Evolutionary conservation across 2,797 vertebrate genomes (phyloP), one percentile per base, ranked within the genome.

Genomic region (Sphenodon punctatus): DNA sequence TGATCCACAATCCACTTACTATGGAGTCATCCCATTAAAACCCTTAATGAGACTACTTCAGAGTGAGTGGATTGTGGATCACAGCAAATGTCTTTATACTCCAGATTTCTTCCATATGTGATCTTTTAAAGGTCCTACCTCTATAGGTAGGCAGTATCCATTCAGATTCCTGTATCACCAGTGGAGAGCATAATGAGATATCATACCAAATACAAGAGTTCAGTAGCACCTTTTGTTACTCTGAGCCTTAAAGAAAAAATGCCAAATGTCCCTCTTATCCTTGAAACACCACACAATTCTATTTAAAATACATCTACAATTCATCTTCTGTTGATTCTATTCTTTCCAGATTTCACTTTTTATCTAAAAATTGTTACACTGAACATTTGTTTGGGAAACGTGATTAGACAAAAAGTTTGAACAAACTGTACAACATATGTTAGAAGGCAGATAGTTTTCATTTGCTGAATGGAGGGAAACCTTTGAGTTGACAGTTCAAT

Each of bases 391-490:
- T 90, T 87, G 75, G 49, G 72, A 71, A 88, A 88, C 78, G 84
- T 65, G 61, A 88, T 84, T 88, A 66, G 67, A 86, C 89, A 86
- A 76, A 93, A 90, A 90, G 75, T 74, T 68, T 91, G 89, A 93
- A 95, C 78, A 91, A 93, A 94, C 90, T 93, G 85, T 80, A 42
- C 82, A 82, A 78, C 90, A 32, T 60, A 88, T 92, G 86, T 93
- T 91, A 87, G 80, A 88, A 92, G 91, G 87, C 92, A 93, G 90
- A 92, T 91, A 92, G 87, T 91, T 82, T 89, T 93, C 90, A 91
- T 94, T 93, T 93, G 86, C 88, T 90, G 92, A 94, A 94, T 92
- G 92, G 91, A 64, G 88, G 87, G 78, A 94, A 95, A 93, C 92
- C 91, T 89, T 92, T 91, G 59, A 23, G 55, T 88, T 93, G 93